Evolutionary conservation across 64 coral and sea anemone genomes (phyloP).

Genomic region (Dendrophyllia cribrosa): DNA sequence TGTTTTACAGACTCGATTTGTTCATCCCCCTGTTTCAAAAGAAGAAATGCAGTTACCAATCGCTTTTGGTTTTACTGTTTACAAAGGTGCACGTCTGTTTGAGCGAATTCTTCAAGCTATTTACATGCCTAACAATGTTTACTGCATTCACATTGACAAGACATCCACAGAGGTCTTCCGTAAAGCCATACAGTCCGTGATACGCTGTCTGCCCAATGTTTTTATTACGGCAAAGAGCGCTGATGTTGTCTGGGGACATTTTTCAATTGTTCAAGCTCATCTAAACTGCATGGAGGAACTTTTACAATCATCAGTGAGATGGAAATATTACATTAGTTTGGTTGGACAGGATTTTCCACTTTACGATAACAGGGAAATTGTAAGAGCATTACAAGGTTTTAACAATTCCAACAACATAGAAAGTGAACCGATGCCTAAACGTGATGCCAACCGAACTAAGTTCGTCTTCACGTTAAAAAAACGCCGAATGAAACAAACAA

Average conservation of each 20-base stretch:
- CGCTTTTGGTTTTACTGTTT: conserved; percentile 43
- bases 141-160: conserved; percentile 55
- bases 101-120: conserved; percentile 43
- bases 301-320: conserved; percentile 22
- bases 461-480: neutral
- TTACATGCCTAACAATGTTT: conserved; percentile 54
- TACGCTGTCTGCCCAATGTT: conserved; percentile 50
- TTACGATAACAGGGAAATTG: conserved; percentile 33
- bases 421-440: neutral
- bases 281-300: conserved; percentile 23
- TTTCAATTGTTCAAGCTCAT: conserved; percentile 43
- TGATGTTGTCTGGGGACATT: conserved; percentile 46
- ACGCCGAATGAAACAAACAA: neutral
- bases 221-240: conserved; percentile 23
- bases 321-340: conserved; percentile 55
- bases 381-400: conserved; percentile 17
- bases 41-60: conserved; percentile 18
- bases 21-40: conserved; percentile 10
- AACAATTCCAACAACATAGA: conserved; percentile 46
- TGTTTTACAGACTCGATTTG: conserved; percentile 9
- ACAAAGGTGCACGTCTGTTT: conserved; percentile 20
- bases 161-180: conserved; percentile 26
- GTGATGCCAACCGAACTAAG: neutral
- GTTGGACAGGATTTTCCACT: conserved; percentile 56
- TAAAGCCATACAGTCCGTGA: conserved; percentile 4